Percentiles rank a stretch among this genome's conserved stretches.
phyloP scores from a whole-genome alignment of 2,113 vertebrate species.

The Indicator indicator region DNA sequence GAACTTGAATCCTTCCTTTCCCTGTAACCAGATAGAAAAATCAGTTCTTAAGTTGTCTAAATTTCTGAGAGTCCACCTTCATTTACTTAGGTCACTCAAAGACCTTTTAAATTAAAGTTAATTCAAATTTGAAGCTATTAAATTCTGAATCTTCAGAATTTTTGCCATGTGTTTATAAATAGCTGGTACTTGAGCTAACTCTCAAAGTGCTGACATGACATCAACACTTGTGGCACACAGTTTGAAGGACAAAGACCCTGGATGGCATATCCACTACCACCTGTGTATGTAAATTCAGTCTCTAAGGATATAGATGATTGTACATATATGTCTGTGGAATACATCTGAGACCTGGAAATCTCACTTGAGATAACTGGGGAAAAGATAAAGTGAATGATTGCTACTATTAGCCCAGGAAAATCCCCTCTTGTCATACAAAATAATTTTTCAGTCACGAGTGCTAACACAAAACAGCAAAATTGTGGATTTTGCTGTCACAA shows the following conservation, averaged over 20 bases:
- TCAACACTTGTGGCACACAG: not conserved
- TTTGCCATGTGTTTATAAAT: not conserved
- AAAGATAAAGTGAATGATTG: not conserved
- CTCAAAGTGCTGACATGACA: not conserved
- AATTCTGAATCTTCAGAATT: not conserved
- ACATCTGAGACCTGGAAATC: not conserved
- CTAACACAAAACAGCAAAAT: not conserved
- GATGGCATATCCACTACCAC: not conserved
- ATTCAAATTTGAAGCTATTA: not conserved
- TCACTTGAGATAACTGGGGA: not conserved
- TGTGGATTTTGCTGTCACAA: not conserved
- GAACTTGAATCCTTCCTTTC: not conserved
- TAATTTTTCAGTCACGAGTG: not conserved
- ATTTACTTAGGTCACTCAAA: not conserved
- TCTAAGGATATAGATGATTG: not conserved
- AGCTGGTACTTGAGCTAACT: not conserved
- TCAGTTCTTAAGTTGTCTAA: not conserved
- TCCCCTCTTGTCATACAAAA: not conserved
- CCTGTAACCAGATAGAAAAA: not conserved
- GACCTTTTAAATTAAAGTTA: no score
- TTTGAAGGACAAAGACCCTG: conserved; percentile 3
- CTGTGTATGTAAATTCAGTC: not conserved
- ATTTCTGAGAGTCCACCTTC: not conserved
- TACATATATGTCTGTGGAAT: not conserved
- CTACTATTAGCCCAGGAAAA: not conserved